These are phyloP conservation scores for Ceraclea dissimilis DNA, from an alignment of 2,888 invertebrate genomes.

Conservation along the genomic window DNA sequence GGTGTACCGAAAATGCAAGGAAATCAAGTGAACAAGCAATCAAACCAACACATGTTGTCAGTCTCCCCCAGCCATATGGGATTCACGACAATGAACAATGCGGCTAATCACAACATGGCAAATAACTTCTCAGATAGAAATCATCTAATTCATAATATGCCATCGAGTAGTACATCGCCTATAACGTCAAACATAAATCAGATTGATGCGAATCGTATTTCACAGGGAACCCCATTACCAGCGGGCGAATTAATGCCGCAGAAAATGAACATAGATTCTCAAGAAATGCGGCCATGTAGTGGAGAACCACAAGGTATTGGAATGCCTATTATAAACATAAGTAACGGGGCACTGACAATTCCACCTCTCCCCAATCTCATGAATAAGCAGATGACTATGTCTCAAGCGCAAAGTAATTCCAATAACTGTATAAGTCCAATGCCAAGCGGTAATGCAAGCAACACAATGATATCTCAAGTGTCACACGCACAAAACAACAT, in stretches of 20 bases:
- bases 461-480: constrained; percentile 23
- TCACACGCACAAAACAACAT: constrained; percentile 34
- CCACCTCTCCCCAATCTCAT: constrained; percentile 42
- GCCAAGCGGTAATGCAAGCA: constrained; percentile 29
- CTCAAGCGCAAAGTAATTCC: constrained; percentile 47
- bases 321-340: constrained; percentile 26
- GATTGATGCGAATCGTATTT: constrained; percentile 11
- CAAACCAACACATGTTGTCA: constrained; percentile 23
- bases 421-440: constrained; percentile 45
- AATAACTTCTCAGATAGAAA: constrained; percentile 45
- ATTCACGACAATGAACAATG: constrained; percentile 44
- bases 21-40: constrained; percentile 7
- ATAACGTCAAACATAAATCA: constrained; percentile 14
- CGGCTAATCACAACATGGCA: constrained; percentile 41
- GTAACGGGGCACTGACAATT: constrained; percentile 35
- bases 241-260: constrained; percentile 16
- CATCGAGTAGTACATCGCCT: constrained; percentile 9
- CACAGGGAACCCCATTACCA: constrained; percentile 18
- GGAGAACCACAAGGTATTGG: constrained; percentile 16
- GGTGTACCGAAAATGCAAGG: constrained; percentile 5
- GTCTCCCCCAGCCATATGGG: constrained; percentile 43
- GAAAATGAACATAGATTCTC: constrained; percentile 12
- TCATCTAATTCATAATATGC: constrained; percentile 26
- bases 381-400: constrained; percentile 46
- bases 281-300: constrained; percentile 11